Conservation (phyloP, 2,888 invertebrate species). For the Rugalucina vietnamica region DNA sequence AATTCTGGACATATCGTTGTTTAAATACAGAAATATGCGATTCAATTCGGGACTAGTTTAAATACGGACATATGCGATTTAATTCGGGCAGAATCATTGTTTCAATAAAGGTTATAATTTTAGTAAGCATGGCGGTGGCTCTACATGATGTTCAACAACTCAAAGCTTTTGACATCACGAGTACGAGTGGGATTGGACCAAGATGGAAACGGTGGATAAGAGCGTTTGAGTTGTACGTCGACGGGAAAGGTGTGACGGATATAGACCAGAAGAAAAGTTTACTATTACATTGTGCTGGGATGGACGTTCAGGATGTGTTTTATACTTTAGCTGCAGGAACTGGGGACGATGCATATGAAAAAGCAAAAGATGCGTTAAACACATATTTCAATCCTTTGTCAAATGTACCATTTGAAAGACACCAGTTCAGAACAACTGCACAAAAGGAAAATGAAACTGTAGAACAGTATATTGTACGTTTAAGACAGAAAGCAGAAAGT, state of each 20-base stretch:
- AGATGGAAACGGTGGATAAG: too few relatives aligned
- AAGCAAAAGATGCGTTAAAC: not conserved
- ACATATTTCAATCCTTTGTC: constrained; percentile 24
- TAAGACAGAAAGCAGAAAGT: constrained; percentile 34
- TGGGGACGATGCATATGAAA: not conserved
- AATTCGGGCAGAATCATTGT: too few relatives aligned
- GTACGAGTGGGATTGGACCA: too few relatives aligned
- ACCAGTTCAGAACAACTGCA: constrained; percentile 14
- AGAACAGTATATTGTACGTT: constrained; percentile 43
- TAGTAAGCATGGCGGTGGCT: too few relatives aligned
- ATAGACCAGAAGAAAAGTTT: constrained; percentile 14
- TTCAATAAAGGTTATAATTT: too few relatives aligned
- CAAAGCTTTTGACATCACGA: too few relatives aligned
- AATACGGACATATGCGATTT: too few relatives aligned
- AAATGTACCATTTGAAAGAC: constrained; percentile 20
- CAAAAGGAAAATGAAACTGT: constrained; percentile 34
- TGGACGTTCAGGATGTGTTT: constrained; percentile 22
- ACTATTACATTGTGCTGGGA: constrained; percentile 25
- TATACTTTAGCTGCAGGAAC: constrained; percentile 15
- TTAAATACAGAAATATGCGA: too few relatives aligned
- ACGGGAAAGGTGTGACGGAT: not conserved
- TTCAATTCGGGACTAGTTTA: too few relatives aligned
- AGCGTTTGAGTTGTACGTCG: too few relatives aligned
- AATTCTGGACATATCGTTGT: too few relatives aligned
- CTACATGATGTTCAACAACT: too few relatives aligned